Conservation (phyloP, 1,140 invertebrate species). For the Globodera ellingtonae region DNA sequence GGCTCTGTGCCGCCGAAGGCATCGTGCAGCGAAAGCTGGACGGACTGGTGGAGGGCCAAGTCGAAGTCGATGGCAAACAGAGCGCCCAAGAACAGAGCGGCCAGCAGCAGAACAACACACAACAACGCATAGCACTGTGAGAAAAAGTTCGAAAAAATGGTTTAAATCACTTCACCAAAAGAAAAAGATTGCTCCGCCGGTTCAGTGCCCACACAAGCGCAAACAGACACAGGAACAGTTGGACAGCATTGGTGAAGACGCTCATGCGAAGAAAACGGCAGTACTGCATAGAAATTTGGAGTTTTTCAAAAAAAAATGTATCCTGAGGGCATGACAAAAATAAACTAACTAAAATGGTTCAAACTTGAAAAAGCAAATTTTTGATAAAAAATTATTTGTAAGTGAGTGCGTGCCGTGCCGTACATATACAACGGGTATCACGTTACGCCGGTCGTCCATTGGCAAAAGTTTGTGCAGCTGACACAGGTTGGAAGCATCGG, state of each 20-base stretch:
- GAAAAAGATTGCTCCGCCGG: slow-evolving; percentile 32
- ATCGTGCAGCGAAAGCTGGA: slow-evolving; percentile 25
- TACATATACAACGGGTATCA: slow-evolving; percentile 31
- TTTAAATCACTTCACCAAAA: slow-evolving; percentile 11
- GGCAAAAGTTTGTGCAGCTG: slow-evolving; percentile 15
- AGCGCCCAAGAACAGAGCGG: background rate
- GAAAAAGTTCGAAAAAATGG: background rate
- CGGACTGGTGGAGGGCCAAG: slow-evolving; percentile 14
- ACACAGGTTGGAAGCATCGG: background rate
- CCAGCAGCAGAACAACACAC: slow-evolving; percentile 26
- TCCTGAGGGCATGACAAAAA: background rate
- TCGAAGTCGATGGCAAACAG: slow-evolving; percentile 28
- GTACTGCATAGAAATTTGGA: background rate
- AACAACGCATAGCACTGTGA: slow-evolving; percentile 36
- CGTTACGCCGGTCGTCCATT: background rate
- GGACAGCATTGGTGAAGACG: slow-evolving; percentile 31
- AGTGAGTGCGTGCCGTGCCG: background rate
- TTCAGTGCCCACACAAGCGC: slow-evolving; percentile 34
- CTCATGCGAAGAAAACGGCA: slow-evolving; percentile 29
- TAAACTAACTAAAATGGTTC: background rate
- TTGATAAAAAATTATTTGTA: too few relatives aligned
- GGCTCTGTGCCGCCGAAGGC: slow-evolving; percentile 17
- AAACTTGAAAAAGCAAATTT: background rate
- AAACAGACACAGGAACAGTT: slow-evolving; percentile 28
- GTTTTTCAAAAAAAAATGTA: background rate